These are phyloP conservation scores for Heliconius ismenius DNA, from an alignment of 2,888 invertebrate genomes.

Conservation along the genomic window DNA sequence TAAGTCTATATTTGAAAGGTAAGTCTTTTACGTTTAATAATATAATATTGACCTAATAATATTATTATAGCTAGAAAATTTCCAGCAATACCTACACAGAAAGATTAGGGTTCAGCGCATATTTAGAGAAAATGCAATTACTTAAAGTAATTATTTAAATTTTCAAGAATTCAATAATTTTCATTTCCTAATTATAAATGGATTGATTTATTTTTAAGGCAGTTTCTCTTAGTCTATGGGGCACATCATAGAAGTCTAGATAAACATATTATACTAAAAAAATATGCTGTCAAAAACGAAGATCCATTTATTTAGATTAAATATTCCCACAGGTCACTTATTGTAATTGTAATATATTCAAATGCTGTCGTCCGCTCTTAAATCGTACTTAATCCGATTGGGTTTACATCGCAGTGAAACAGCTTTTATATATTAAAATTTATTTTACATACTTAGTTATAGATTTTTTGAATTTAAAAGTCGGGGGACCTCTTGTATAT, in stretches of 20 bases:
- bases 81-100: too few species aligned
- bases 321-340: conserved; percentile 20
- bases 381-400: conserved; percentile 21
- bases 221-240: neutral
- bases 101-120: too few species aligned
- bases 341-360: conserved; percentile 19
- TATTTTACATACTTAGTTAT: neutral
- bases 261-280: neutral
- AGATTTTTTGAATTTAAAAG: neutral
- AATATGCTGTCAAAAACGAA: neutral
- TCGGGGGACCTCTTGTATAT: neutral
- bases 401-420: conserved; percentile 12
- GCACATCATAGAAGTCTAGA: neutral
- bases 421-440: conserved; percentile 20
- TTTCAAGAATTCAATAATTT: too few species aligned
- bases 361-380: conserved; percentile 17
- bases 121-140: too few species aligned
- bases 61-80: too few species aligned
- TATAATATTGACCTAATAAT: too few species aligned
- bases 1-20: too few species aligned
- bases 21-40: too few species aligned
- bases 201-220: too few species aligned
- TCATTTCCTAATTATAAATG: too few species aligned
- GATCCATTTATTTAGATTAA: conserved; percentile 1
- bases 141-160: too few species aligned